A percentile compares a stretch with the other conserved stretches of the same genome.
phyloP scores from a whole-genome alignment of 2,113 vertebrate species.

The Heptranchias perlo region DNA sequence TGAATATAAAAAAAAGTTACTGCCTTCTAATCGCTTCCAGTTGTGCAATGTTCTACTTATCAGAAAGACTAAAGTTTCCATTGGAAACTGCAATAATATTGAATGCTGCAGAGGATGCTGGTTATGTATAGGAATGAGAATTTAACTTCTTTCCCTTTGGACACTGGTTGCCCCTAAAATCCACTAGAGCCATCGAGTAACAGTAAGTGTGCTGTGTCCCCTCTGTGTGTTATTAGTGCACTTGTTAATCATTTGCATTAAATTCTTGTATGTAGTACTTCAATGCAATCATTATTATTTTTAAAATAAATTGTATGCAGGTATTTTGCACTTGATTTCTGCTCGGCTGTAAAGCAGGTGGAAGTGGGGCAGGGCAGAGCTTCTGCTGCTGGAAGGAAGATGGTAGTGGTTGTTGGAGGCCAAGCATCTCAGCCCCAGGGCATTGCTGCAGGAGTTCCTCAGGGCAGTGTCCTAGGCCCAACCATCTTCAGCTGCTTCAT shows the following conservation, averaged over 20 bases:
- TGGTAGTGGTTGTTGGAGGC: too few species aligned
- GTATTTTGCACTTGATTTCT: neutral
- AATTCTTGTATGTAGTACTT: neutral
- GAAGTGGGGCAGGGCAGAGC: too few species aligned
- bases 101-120: neutral
- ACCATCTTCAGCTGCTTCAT: too few species aligned
- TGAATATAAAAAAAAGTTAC: too few species aligned
- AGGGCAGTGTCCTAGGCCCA: too few species aligned
- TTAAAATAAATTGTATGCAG: neutral
- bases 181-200: neutral
- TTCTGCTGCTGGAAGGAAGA: neutral
- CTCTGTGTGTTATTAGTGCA: neutral
- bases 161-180: neutral
- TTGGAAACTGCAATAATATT: neutral
- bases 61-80: neutral
- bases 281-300: neutral
- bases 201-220: neutral
- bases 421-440: too few species aligned
- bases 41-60: neutral
- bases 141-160: neutral
- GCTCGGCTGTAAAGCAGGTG: neutral
- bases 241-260: neutral
- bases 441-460: too few species aligned
- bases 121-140: neutral
- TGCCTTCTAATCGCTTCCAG: neutral